Percentiles rank a stretch among this genome's conserved stretches.
phyloP scores from a whole-genome alignment of 2,113 vertebrate genomes.

The Anoplopoma fimbria region DNA sequence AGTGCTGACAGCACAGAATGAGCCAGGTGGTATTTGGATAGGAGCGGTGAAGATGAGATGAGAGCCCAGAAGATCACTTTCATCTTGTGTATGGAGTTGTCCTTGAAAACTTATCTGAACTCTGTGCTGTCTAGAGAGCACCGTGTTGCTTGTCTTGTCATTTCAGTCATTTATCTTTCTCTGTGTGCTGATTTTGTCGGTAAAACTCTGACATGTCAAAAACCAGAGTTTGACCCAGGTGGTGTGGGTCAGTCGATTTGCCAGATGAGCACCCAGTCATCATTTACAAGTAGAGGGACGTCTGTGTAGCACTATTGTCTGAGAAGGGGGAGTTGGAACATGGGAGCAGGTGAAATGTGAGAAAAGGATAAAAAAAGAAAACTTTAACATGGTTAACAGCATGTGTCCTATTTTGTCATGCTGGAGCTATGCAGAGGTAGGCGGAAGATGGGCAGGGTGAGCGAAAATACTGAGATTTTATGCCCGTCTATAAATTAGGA shows the following conservation, averaged over 20 bases:
- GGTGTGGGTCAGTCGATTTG: slow-evolving; percentile 20
- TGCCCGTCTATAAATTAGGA: slow-evolving; percentile 83
- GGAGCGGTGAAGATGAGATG: slow-evolving; percentile 72
- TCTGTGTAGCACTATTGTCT: slow-evolving; percentile 30
- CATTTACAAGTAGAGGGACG: slow-evolving; percentile 14
- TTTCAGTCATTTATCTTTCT: slow-evolving; percentile 31
- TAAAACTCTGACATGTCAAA: slow-evolving; percentile 27
- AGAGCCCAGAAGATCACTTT: slow-evolving; percentile 73
- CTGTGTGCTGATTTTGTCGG: not conserved
- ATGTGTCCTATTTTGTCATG: slow-evolving; percentile 81
- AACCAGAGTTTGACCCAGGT: slow-evolving; percentile 31
- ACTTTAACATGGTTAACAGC: slow-evolving; percentile 79
- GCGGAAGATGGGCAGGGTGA: slow-evolving; percentile 68
- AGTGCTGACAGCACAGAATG: slow-evolving; percentile 82
- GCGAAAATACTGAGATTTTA: slow-evolving; percentile 77
- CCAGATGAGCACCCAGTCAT: slow-evolving; percentile 19
- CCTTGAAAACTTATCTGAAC: slow-evolving; percentile 79
- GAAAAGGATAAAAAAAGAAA: slow-evolving; percentile 37
- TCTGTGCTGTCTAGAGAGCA: slow-evolving; percentile 53
- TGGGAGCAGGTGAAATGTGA: not conserved
- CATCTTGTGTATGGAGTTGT: slow-evolving; percentile 74
- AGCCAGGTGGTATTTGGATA: slow-evolving; percentile 83
- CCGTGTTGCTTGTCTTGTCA: slow-evolving; percentile 40
- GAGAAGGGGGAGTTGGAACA: not conserved
- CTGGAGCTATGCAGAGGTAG: slow-evolving; percentile 65